These are phyloP conservation scores for Drosophila saltans DNA, from an alignment of 1,140 invertebrate species.

Conservation along the genomic window DNA sequence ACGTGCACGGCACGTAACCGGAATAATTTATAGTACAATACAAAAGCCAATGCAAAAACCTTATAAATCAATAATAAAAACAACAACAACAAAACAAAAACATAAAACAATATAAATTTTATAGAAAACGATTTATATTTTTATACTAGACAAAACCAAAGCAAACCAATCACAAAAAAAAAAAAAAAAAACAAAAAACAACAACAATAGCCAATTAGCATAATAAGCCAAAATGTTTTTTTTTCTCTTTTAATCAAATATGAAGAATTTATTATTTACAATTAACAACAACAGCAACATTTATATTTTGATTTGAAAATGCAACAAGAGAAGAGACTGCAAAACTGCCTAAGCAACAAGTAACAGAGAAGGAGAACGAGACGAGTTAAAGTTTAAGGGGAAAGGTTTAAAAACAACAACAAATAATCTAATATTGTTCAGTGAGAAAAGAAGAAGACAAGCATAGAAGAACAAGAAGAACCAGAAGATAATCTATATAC, in stretches of 20 bases:
- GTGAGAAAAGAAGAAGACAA: too few species aligned
- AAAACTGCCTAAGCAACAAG: conserved; percentile 16
- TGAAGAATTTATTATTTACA: conserved; percentile 48
- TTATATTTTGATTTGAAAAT: conserved; percentile 62
- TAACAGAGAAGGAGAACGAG: conserved; percentile 52
- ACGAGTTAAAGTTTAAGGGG: too few species aligned
- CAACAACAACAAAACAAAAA: background rate
- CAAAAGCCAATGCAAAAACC: conserved; percentile 56
- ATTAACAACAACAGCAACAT: conserved; percentile 72
- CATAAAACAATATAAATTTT: conserved; percentile 66
- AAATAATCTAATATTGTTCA: background rate
- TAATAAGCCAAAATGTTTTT: conserved; percentile 76
- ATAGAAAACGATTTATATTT: conserved; percentile 83
- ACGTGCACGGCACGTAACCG: conserved; percentile 70
- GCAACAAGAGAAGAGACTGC: conserved; percentile 48
- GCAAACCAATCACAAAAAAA: conserved; percentile 47
- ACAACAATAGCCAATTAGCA: conserved; percentile 76
- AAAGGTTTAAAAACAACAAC: background rate
- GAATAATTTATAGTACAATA: conserved; percentile 84
- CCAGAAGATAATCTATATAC: too few species aligned
- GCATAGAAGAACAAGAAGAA: too few species aligned
- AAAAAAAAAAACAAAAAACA: too few species aligned
- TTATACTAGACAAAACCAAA: conserved; percentile 69
- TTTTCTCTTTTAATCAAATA: background rate
- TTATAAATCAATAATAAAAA: conserved; percentile 59